These are phyloP conservation scores for Eudasyphora cyanicolor DNA, from an alignment of 2,888 invertebrate species.

Conservation along the genomic window DNA sequence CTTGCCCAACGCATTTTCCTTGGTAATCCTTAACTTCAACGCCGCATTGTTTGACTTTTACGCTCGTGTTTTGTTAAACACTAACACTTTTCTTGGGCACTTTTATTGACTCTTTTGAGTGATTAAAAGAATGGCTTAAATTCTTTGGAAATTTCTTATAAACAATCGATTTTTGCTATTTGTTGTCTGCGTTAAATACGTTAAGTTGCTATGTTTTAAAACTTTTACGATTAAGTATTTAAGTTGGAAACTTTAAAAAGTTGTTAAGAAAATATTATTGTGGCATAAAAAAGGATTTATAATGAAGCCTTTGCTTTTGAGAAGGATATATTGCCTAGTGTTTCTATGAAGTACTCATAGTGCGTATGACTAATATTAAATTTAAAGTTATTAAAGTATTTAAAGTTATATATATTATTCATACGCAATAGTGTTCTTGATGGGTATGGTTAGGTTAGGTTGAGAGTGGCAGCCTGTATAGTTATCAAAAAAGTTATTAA, in stretches of 20 bases:
- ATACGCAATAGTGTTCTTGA: background rate
- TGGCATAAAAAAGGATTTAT: background rate
- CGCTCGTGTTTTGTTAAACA: background rate
- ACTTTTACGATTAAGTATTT: background rate
- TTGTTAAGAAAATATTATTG: background rate
- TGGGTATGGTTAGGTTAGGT: no score
- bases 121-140: background rate
- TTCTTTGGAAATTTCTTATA: background rate
- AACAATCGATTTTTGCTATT: background rate
- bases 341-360: background rate
- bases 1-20: background rate
- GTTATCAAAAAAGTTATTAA: no score
- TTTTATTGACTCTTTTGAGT: background rate
- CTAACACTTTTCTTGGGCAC: background rate
- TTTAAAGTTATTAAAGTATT: no score
- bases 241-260: background rate
- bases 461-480: no score
- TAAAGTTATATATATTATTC: background rate
- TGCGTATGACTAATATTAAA: conserved; percentile 11
- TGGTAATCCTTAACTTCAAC: background rate
- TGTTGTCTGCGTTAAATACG: background rate
- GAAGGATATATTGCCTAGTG: background rate
- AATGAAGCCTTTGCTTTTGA: background rate
- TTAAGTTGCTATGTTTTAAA: background rate
- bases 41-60: background rate